Conservation (phyloP, 1,140 invertebrate species). For the Olivierus martensii region DNA sequence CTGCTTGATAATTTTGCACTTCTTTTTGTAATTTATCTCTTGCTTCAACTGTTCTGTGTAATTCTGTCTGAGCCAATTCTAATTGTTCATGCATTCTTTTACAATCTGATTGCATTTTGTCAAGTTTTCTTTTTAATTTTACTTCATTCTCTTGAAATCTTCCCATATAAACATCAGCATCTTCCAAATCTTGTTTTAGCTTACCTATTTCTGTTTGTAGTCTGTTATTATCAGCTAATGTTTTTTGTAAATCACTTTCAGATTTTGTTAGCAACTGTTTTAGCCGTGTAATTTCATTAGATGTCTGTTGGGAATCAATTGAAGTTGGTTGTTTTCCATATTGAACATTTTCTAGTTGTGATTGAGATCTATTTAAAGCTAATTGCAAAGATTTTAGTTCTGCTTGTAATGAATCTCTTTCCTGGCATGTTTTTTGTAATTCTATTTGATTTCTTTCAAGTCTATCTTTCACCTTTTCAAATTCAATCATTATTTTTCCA, state of each 20-base stretch:
- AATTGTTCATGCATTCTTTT: conserved; percentile 59
- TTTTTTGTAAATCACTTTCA: conserved; percentile 23
- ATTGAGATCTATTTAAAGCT: neutral
- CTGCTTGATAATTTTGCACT: conserved; percentile 32
- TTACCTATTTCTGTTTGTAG: conserved; percentile 53
- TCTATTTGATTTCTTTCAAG: conserved; percentile 67
- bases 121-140: conserved; percentile 31
- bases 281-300: conserved; percentile 15
- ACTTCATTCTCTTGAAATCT: conserved; percentile 2
- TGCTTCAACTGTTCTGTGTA: conserved; percentile 25
- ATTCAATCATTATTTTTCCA: conserved; percentile 66
- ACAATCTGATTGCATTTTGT: conserved; percentile 61
- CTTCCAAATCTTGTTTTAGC: conserved; percentile 61
- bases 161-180: conserved; percentile 21
- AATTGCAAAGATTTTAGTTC: conserved; percentile 21
- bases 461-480: conserved; percentile 67
- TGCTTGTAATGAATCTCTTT: conserved; percentile 34
- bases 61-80: conserved; percentile 49
- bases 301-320: conserved; percentile 9
- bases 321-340: conserved; percentile 6
- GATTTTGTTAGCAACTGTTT: conserved; percentile 20
- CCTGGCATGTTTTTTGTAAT: conserved; percentile 46
- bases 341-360: conserved; percentile 3
- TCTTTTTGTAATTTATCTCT: conserved; percentile 22
- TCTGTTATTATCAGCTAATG: conserved; percentile 21